Base-by-base conservation (phyloP, 2,113 vertebrate species). In the Dolichotis patagonum region DNA sequence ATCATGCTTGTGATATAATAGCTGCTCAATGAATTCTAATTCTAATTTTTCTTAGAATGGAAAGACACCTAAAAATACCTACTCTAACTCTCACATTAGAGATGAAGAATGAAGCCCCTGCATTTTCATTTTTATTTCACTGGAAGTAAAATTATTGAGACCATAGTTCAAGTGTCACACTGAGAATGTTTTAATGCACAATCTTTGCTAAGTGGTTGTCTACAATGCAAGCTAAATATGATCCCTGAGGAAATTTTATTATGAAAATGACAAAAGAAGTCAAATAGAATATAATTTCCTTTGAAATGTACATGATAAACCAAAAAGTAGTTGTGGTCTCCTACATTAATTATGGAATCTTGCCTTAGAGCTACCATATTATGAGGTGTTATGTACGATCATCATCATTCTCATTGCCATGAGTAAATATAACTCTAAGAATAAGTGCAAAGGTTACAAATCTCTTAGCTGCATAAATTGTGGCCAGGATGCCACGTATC, bases 171-270 rank as follows among this genome's bases (percentile, higher is more conserved):
- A 52, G 58, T 73, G 46, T 90, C 60, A 54, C 52, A 35, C 73
- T 54, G 20, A 95, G 32, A 94, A 67, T 67, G 20, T 49, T 73
- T 90, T n/a, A 60, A 58, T 46, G 62, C 13, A 54, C 32, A 67
- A 82, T 58, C 81, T 6, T 75, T 41, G 52, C 4, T 69, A 69
- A 82, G 16, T 60, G 49, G 62, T 67, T 67, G 43, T 3, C 32
- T 41, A 10, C 3, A 38, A 71, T 32, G 4, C 26, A 91, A 89
- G 63, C 81, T 92, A 78, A 56, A 63, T 56, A 86, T 56, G 6
- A 80, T 58, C 65, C 35, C 83, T 80, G 38, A 94, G 52, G 80
- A 86, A 92, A 94, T 54, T 75, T 41, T 88, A 63, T 41, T 85
- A 20, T 35, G 9, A 43, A 58, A n/a, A 56, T 67, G 2, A 30